Conservation (phyloP, 2,888 invertebrate species). For the Volucella inanis region DNA sequence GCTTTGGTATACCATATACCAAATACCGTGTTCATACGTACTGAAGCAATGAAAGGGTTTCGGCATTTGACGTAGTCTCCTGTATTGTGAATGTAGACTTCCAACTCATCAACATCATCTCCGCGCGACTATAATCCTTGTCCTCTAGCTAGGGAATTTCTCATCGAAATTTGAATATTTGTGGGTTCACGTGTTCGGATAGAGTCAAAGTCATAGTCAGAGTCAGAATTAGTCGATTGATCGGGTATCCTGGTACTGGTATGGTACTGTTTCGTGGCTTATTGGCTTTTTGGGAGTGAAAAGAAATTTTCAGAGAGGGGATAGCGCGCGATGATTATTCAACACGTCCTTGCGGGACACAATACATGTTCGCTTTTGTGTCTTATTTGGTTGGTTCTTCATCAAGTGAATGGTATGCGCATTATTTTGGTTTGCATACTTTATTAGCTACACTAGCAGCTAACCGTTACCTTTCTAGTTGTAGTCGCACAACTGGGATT, state of each 20-base stretch:
- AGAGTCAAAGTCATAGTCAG: neutral
- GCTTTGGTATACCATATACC: neutral
- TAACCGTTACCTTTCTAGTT: constrained; percentile 29
- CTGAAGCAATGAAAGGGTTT: constrained; percentile 45
- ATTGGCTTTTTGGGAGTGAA: constrained; percentile 47
- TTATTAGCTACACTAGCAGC: constrained; percentile 41
- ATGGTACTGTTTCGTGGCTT: constrained; percentile 42
- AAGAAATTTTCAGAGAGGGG: constrained; percentile 69
- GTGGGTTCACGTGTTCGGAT: constrained; percentile 80
- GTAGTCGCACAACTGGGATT: constrained; percentile 59
- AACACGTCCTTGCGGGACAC: constrained; percentile 80
- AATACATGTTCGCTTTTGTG: constrained; percentile 73
- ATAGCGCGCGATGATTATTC: constrained; percentile 80
- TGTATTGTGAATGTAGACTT: constrained; percentile 74
- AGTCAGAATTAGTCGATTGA: constrained; percentile 55
- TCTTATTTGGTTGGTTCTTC: constrained; percentile 70
- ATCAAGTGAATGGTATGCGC: constrained; percentile 62
- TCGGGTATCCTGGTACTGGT: constrained; percentile 54
- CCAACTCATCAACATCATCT: constrained; percentile 69
- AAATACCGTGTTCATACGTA: neutral
- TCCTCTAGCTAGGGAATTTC: constrained; percentile 82
- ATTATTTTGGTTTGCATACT: constrained; percentile 68
- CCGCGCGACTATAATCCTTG: constrained; percentile 81
- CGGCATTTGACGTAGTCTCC: constrained; percentile 78
- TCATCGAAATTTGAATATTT: constrained; percentile 81